A percentile compares a stretch with the other conserved stretches of the same genome.
Conservation (phyloP, 2,113 vertebrate genomes). For the Ictalurus furcatus region DNA sequence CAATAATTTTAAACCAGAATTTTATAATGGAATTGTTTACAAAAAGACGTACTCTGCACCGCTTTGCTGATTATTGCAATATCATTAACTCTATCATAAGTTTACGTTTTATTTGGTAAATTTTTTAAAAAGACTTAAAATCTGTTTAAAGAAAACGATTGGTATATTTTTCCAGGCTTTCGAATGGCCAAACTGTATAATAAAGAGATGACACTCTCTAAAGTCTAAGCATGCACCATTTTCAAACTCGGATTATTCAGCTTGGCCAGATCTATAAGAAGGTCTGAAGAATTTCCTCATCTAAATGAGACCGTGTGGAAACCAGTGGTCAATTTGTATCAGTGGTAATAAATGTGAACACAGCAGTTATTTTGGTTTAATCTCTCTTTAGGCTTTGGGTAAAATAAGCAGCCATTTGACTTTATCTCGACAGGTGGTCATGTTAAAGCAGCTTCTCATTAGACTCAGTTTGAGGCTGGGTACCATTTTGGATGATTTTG, state of each 20-base stretch:
- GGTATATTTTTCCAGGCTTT: constrained; percentile 1
- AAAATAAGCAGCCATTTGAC: not conserved
- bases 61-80: constrained; percentile 20
- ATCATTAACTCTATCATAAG: not conserved
- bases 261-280: not conserved
- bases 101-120: not conserved
- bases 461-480: not conserved
- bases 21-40: constrained; percentile 13
- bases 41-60: constrained; percentile 16
- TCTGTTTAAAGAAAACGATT: not conserved
- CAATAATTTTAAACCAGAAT: constrained; percentile 25
- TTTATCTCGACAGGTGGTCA: not conserved
- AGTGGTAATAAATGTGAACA: constrained; percentile 4
- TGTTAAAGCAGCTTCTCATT: not conserved
- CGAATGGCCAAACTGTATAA: not conserved
- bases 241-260: not conserved
- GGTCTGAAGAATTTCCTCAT: not conserved
- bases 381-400: constrained; percentile 2
- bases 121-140: not conserved
- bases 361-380: constrained; percentile 15
- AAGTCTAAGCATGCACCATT: not conserved
- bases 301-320: not conserved
- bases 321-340: not conserved
- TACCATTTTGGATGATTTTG: not conserved
- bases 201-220: not conserved